These are phyloP conservation scores for Pachyramphus minor DNA, from an alignment of 2,113 vertebrate genomes.

Conservation along the genomic window DNA sequence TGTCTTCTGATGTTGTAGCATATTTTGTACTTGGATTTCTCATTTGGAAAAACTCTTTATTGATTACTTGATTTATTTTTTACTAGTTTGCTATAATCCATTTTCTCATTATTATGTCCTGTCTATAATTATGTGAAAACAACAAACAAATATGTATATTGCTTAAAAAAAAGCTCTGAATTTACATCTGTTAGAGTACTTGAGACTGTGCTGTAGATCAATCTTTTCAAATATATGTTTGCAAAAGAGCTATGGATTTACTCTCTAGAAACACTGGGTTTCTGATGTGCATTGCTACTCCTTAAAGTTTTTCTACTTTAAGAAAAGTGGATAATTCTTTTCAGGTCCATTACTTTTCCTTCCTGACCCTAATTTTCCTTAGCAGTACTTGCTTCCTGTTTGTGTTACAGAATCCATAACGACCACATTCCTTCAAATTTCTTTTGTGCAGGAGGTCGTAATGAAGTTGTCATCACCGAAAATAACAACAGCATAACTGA, in stretches of 20 bases:
- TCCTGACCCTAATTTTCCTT: not conserved
- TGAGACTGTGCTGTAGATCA: not conserved
- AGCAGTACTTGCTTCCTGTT: not conserved
- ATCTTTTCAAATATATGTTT: not conserved
- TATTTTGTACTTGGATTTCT: not conserved
- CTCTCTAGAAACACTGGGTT: not conserved
- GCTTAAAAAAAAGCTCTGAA: not conserved
- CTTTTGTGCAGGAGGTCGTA: conserved; percentile 69
- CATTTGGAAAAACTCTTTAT: not conserved
- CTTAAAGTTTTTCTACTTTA: not conserved
- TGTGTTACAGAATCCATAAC: not conserved
- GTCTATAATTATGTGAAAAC: not conserved
- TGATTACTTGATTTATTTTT: not conserved
- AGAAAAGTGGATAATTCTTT: not conserved
- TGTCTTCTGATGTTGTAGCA: not conserved
- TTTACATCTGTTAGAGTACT: not conserved
- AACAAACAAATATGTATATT: not conserved
- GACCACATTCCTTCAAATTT: not conserved
- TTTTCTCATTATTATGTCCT: not conserved
- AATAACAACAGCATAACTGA: conserved; percentile 99
- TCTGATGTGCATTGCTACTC: not conserved
- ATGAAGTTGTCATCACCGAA: conserved; percentile 94
- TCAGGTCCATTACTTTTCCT: not conserved
- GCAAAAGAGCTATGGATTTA: not conserved
- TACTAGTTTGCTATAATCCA: not conserved